Evolutionary conservation across 2,113 vertebrate species (phyloP).

Genomic region (Tragelaphus strepsiceros): DNA sequence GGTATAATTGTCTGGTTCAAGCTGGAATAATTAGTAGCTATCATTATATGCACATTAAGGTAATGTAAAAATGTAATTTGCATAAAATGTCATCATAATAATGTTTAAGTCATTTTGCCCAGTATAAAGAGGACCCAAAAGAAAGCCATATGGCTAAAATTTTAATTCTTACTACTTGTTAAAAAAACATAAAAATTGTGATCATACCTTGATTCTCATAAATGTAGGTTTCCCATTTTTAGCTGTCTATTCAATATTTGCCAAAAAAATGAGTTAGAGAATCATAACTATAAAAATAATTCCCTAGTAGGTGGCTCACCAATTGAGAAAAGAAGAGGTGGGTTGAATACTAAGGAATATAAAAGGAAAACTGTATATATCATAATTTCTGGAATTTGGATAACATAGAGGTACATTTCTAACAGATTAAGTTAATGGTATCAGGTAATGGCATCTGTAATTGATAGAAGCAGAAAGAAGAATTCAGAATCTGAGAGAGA

Average conservation of each 20-base stretch:
- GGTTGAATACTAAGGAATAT: conserved; percentile 19
- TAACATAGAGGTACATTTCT: conserved; percentile 13
- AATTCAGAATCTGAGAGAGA: background rate
- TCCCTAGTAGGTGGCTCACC: background rate
- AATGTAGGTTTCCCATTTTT: background rate
- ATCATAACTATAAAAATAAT: conserved; percentile 40
- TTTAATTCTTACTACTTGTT: conserved; percentile 28
- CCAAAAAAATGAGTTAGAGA: background rate
- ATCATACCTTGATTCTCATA: background rate
- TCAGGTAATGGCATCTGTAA: background rate
- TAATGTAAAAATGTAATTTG: conserved; percentile 35
- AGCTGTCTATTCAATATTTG: background rate
- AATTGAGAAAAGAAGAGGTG: conserved; percentile 21
- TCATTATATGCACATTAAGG: conserved; percentile 39
- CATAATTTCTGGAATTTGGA: background rate
- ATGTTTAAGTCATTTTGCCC: conserved; percentile 44
- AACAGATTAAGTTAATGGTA: conserved; percentile 1
- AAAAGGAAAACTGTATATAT: conserved; percentile 22
- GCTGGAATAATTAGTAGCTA: conserved; percentile 19
- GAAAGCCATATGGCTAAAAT: conserved; percentile 31
- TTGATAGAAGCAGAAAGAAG: background rate
- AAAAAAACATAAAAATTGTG: background rate
- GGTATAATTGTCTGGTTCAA: conserved; percentile 8
- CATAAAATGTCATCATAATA: conserved; percentile 25
- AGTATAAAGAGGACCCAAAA: conserved; percentile 18